phyloP scores from a whole-genome alignment of 2,113 vertebrate species.

The Gorsachius goisagi region DNA sequence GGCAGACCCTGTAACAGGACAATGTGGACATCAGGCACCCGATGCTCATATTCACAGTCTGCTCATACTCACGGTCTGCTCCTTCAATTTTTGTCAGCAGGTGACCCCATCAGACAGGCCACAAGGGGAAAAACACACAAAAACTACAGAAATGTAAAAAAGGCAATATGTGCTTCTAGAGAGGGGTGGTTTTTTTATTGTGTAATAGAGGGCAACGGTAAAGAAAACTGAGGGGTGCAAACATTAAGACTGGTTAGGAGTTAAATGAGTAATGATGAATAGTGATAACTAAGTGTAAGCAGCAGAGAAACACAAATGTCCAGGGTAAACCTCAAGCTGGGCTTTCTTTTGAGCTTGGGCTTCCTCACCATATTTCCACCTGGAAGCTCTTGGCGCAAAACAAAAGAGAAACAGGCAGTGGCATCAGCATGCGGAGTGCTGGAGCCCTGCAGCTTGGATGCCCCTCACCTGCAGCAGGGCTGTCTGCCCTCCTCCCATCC shows the following conservation, averaged over 20 bases:
- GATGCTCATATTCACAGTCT: rapidly evolving
- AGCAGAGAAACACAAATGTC: background rate
- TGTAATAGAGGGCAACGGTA: background rate
- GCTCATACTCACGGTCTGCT: background rate
- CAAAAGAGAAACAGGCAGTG: background rate
- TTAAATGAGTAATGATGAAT: background rate
- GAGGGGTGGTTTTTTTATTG: background rate
- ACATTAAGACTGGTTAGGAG: background rate
- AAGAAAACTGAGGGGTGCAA: background rate
- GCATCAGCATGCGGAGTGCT: background rate
- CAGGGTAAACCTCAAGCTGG: background rate
- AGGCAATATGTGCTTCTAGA: background rate
- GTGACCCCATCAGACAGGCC: background rate
- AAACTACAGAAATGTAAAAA: background rate
- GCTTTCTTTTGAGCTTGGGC: background rate
- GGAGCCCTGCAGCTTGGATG: background rate
- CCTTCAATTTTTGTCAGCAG: background rate
- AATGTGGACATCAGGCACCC: background rate
- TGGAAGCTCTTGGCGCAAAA: background rate
- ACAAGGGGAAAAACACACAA: background rate
- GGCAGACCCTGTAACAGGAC: background rate
- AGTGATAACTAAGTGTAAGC: background rate
- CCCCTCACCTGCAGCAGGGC: rapidly evolving
- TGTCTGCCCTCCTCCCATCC: background rate
- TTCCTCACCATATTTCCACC: background rate